phyloP scores from a whole-genome alignment of 1,140 invertebrate species.

The Dermatophagoides farinae region DNA sequence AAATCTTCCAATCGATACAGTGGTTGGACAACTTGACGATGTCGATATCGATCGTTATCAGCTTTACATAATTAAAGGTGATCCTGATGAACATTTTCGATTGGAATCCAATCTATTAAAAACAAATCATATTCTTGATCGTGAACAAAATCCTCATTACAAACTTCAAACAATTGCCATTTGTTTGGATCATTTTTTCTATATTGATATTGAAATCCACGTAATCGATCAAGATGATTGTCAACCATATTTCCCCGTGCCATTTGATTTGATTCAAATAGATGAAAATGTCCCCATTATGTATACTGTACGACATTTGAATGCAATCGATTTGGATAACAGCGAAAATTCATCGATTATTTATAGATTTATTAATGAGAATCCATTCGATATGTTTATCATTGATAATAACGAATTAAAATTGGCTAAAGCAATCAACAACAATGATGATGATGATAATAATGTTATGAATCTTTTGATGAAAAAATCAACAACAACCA shows the following conservation, averaged over 20 bases:
- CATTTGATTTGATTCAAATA: conserved; percentile 48
- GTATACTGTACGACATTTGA: conserved; percentile 62
- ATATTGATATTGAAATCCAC: conserved; percentile 51
- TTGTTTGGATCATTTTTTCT: conserved; percentile 30
- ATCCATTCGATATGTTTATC: conserved; percentile 23
- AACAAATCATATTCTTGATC: conserved; percentile 37
- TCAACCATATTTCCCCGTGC: conserved; percentile 52
- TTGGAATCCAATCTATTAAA: neutral
- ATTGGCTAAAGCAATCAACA: neutral
- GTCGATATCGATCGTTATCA: neutral
- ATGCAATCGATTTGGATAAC: conserved; percentile 57
- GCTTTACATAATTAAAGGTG: neutral
- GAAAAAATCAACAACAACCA: neutral
- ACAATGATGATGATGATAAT: neutral
- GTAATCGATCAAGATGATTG: conserved; percentile 84
- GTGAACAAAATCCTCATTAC: conserved; percentile 55
- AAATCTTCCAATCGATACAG: neutral
- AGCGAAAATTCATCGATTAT: conserved; percentile 57
- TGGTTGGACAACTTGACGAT: neutral
- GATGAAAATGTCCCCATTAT: conserved; percentile 63
- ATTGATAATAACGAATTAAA: neutral
- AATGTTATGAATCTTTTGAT: no score
- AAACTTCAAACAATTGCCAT: conserved; percentile 48
- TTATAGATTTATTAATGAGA: conserved; percentile 54
- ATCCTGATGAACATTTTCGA: neutral